These are phyloP conservation scores for Drosophila mayaguana DNA, from an alignment of 2,888 invertebrate species.

Conservation along the genomic window DNA sequence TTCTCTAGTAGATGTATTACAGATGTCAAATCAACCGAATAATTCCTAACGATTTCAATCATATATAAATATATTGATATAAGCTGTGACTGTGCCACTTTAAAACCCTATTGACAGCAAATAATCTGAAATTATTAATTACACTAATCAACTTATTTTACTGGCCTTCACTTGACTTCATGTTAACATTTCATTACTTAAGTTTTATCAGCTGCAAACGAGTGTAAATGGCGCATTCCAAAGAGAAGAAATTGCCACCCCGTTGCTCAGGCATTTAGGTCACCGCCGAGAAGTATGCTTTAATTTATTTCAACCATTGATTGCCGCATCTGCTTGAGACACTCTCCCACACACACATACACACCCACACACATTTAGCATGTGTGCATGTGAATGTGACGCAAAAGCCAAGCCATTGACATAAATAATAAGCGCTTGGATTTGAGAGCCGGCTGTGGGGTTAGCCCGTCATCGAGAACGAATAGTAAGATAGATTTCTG, in stretches of 20 bases:
- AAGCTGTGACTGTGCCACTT: too few relatives aligned
- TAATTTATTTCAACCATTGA: conserved; percentile 62
- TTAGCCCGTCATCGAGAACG: conserved; percentile 41
- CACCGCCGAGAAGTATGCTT: conserved; percentile 76
- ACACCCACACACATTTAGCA: conserved; percentile 1
- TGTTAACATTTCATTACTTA: neutral
- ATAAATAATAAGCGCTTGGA: conserved; percentile 60
- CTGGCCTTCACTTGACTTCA: neutral
- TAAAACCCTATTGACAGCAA: neutral
- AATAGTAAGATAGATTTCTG: conserved; percentile 31
- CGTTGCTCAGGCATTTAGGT: conserved; percentile 58
- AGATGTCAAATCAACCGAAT: too few relatives aligned
- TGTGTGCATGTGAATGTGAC: conserved; percentile 32
- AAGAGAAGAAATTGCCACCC: conserved; percentile 58
- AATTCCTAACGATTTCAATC: too few relatives aligned
- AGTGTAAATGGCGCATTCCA: conserved; percentile 23
- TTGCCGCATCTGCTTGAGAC: conserved; percentile 42
- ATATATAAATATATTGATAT: too few relatives aligned
- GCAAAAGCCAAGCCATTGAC: conserved; percentile 61
- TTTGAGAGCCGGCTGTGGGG: conserved; percentile 1
- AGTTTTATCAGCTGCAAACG: conserved; percentile 2
- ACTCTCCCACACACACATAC: conserved; percentile 20
- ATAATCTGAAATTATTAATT: neutral
- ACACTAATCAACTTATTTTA: neutral
- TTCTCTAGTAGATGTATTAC: too few relatives aligned